Base-by-base conservation (phyloP, 53 echinoderm and acorn worm genomes). In the Paracentrotus lividus region DNA sequence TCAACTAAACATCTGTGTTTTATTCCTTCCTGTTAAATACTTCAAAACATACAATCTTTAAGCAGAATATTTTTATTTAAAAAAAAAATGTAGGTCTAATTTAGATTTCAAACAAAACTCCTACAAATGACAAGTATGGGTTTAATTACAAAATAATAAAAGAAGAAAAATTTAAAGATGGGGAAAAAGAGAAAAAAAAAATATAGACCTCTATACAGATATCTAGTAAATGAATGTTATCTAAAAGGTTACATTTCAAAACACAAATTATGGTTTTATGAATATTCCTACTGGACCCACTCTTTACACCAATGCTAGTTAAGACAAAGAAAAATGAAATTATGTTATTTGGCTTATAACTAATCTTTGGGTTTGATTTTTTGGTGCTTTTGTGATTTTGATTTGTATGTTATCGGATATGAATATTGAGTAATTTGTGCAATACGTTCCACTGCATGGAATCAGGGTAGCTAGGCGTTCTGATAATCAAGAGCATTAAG, bases 401-500 rank as follows among this genome's bases (percentile, higher is more conserved):
- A 77, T 42, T 20, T 0, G 6, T 42, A 77, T 43, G 43, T 20
- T 43, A 5, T 21, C 21, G 77, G 43, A 77, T 23, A 77, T 77
- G n/a, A 45, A 81, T 47, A n/a, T 81, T 81, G 81, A 77, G 42
- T 20, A 42, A 77, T 81, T 47, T 81, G 81, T 81, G 81, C 81
- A 81, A 81, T 81, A 81, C 14, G 44, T 81, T 47, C 81, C 81
- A 45, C 3, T 45, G 12, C 81, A 81, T 44, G 24, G n/a, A n/a
- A 33, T 44, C n/a, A 47, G 23, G 44, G 47, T 16, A 47, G 5
- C 12, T 10, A 81, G 26, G 49, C 13, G 26, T 44, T 47, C 47
- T 81, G 27, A 42, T 12, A 67, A 67, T 69, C 24, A 21, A 8
- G 44, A 14, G 26, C n/a, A 40, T 38, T 76, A 40, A 76, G 18